phyloP scores from a whole-genome alignment of 1,140 invertebrate genomes.

The Pogonus chalceus region DNA sequence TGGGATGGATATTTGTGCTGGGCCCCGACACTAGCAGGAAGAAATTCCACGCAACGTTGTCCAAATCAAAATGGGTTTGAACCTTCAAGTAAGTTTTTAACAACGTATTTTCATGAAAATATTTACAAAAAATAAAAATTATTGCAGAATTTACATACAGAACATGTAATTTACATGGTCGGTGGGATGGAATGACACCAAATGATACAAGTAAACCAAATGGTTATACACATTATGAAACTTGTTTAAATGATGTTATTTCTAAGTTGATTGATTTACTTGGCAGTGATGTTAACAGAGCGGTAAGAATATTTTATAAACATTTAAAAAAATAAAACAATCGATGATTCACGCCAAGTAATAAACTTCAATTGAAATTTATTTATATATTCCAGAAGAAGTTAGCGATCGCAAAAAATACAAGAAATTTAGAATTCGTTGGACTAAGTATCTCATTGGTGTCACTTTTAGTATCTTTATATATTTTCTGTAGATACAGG shows the following conservation, averaged over 20 bases:
- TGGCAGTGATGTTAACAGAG: conserved; percentile 39
- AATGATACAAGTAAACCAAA: conserved; percentile 29
- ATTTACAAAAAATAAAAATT: conserved; percentile 8
- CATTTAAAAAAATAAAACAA: conserved; percentile 1
- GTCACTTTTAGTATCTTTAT: conserved; percentile 60
- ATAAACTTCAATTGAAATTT: conserved; percentile 4
- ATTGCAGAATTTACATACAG: conserved; percentile 61
- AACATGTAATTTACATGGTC: conserved; percentile 58
- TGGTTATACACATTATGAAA: conserved; percentile 83
- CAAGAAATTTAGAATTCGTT: conserved; percentile 68
- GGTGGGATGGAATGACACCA: conserved; percentile 58
- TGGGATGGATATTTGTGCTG: conserved; percentile 68
- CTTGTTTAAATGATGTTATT: conserved; percentile 62
- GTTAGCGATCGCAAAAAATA: conserved; percentile 63
- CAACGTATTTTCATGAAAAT: conserved; percentile 9
- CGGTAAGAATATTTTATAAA: conserved; percentile 27
- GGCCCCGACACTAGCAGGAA: conserved; percentile 58
- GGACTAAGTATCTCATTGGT: conserved; percentile 67
- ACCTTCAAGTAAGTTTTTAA: conserved; percentile 53
- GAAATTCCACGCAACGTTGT: conserved; percentile 51
- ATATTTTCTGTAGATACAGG: conserved; percentile 75
- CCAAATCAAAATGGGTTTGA: conserved; percentile 59
- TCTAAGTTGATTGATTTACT: conserved; percentile 44
- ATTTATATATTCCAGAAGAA: conserved; percentile 38
- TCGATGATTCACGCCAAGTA: too few species aligned